Base-by-base conservation (phyloP, 2,888 invertebrate species). In the Macaria notata region DNA sequence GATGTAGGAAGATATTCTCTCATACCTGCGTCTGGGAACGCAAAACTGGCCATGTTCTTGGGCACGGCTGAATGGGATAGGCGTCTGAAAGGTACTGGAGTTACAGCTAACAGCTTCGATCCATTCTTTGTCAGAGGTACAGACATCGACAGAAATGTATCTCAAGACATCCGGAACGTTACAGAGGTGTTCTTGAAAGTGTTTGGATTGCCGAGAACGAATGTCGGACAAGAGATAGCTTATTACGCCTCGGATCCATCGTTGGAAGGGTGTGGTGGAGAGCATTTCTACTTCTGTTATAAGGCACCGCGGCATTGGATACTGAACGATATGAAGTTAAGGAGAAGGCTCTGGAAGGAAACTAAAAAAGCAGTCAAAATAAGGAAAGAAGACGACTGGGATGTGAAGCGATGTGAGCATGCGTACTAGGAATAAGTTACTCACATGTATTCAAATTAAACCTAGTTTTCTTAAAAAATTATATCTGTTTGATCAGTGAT, bases 81-180 rank as follows among this genome's bases (percentile, higher is more conserved):
- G 55, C 85, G 83, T 70, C 70, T 95, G 29, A 70, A 90, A 81
- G 93, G 92, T 80, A 77, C 77, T 9, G 92, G 92, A 47, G 94
- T 96, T 0, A 94, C 94, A 1, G 93, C 93, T 1, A 95, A 95
- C 73, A 93, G 93, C 46, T 92, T 93, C 48, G 94, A 95, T 81
- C 88, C 89, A 0, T 88, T 81, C 43, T 46, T 88, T 0, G 87
- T 84, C 0, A 73, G 74, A 30, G 84, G 83, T 49, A 89, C 88
- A 0, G 76, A 83, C 56, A 58, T 88, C 0, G 57, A 67, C 2
- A 82, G 82, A 0, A 78, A 83, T 56, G 9, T 81, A 9, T 76
- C 83, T 7, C 68, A 47, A 4, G 48, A 72, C 29, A 36, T 77
- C 0, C 70, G 65, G 41, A 70, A 72, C 49, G 59, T 81, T 4